Evolutionary conservation across 1,140 invertebrate species (phyloP).

Genomic region (Lethocerus indicus): DNA sequence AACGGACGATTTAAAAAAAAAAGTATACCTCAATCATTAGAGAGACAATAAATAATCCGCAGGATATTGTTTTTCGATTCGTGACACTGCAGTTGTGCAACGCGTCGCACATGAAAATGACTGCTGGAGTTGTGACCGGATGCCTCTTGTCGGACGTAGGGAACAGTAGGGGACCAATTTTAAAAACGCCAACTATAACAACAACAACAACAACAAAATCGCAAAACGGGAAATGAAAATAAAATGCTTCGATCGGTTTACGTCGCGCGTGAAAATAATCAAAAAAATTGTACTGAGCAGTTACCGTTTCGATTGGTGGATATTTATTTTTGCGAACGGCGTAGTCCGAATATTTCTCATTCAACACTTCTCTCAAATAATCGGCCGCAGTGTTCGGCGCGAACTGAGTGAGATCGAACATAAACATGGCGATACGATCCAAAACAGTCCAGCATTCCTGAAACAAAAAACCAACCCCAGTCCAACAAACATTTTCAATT

Average conservation of each 20-base stretch:
- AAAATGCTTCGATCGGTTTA: too few relatives aligned
- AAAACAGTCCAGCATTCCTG: slow-evolving; percentile 19
- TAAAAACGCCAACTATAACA: slow-evolving; percentile 53
- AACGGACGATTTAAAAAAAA: too few relatives aligned
- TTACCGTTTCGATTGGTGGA: slow-evolving; percentile 47
- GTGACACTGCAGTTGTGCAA: slow-evolving; percentile 41
- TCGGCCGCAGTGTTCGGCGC: slow-evolving; percentile 45
- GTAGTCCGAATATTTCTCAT: slow-evolving; percentile 52
- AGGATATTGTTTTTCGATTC: slow-evolving; percentile 44
- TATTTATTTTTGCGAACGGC: slow-evolving; percentile 38
- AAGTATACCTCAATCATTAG: slow-evolving; percentile 47
- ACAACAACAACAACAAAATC: too few relatives aligned
- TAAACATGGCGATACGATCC: slow-evolving; percentile 38
- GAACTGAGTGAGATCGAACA: slow-evolving; percentile 55
- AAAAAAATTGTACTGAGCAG: too few relatives aligned
- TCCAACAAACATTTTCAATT: too few relatives aligned
- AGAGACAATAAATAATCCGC: slow-evolving; percentile 58
- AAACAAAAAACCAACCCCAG: slow-evolving; percentile 9
- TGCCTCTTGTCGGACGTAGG: slow-evolving; percentile 80
- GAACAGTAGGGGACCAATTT: slow-evolving; percentile 62
- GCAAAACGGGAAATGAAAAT: too few relatives aligned
- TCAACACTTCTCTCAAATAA: slow-evolving; percentile 46
- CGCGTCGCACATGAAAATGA: slow-evolving; percentile 69
- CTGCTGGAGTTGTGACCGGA: slow-evolving; percentile 63
- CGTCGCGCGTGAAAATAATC: too few relatives aligned